Conservation (phyloP, 2,797 vertebrate species). For the Fringilla coelebs region DNA sequence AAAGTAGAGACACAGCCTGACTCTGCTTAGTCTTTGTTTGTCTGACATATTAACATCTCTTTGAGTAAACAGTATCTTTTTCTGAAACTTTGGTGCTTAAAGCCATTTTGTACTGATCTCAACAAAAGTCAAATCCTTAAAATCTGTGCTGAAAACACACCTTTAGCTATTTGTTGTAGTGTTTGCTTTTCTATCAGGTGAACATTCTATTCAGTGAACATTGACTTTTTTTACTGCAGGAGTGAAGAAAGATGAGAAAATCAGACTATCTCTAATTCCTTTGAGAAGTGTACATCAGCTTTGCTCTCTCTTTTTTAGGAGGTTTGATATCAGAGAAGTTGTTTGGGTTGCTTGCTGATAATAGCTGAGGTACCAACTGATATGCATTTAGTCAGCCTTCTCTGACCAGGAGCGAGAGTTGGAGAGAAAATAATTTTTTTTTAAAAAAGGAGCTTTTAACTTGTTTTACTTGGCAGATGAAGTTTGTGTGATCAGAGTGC, state of each 20-base stretch:
- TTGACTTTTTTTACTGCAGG: background rate
- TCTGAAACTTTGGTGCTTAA: background rate
- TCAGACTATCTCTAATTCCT: background rate
- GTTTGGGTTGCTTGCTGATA: background rate
- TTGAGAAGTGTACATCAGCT: background rate
- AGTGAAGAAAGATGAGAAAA: background rate
- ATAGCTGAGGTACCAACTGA: background rate
- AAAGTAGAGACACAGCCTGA: background rate
- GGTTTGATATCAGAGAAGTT: background rate
- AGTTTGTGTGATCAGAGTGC: background rate
- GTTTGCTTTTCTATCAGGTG: background rate
- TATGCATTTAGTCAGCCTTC: background rate
- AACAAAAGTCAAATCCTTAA: background rate
- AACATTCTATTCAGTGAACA: background rate
- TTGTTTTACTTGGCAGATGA: background rate
- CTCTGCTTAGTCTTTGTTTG: background rate
- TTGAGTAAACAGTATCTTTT: background rate
- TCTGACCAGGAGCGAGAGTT: background rate
- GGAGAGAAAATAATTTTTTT: background rate
- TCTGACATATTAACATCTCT: background rate
- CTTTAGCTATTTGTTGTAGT: background rate
- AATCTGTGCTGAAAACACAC: background rate
- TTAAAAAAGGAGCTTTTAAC: background rate
- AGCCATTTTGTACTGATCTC: background rate
- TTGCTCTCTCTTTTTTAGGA: background rate